phyloP scores from a whole-genome alignment of 2,888 invertebrate genomes.

The Penaeus monodon region DNA sequence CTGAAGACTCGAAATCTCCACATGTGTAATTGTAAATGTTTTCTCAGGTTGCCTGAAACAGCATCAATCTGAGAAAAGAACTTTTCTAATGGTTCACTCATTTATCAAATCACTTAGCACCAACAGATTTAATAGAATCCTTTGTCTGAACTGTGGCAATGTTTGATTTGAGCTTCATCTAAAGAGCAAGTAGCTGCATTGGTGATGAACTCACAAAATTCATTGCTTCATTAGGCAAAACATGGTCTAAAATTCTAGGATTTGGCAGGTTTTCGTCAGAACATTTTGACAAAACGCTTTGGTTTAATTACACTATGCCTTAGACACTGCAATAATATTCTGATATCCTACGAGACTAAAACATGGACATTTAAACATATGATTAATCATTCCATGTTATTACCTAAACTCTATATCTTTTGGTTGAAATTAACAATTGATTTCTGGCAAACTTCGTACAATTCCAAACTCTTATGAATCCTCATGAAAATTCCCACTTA shows the following conservation, averaged over 20 bases:
- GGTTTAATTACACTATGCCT: constrained; percentile 32
- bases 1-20: too few relatives aligned
- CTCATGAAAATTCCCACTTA: too few relatives aligned
- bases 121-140: constrained; percentile 36
- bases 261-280: constrained; percentile 35
- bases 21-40: too few relatives aligned
- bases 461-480: too few relatives aligned
- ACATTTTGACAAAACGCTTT: constrained; percentile 40
- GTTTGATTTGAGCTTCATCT: constrained; percentile 26
- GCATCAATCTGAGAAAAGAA: too few relatives aligned
- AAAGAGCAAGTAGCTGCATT: not conserved
- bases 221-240: constrained; percentile 37
- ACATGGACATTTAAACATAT: too few relatives aligned
- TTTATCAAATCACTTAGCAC: constrained; percentile 30
- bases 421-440: too few relatives aligned
- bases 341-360: too few relatives aligned
- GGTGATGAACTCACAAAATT: constrained; percentile 38
- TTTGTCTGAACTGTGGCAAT: constrained; percentile 33
- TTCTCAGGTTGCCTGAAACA: too few relatives aligned
- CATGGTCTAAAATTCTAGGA: constrained; percentile 25
- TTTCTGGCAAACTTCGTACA: too few relatives aligned
- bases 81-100: not conserved
- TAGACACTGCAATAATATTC: not conserved
- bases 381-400: too few relatives aligned
- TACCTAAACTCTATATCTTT: too few relatives aligned